Base-by-base conservation (phyloP, 2,113 vertebrate genomes). In the Pterocles gutturalis region DNA sequence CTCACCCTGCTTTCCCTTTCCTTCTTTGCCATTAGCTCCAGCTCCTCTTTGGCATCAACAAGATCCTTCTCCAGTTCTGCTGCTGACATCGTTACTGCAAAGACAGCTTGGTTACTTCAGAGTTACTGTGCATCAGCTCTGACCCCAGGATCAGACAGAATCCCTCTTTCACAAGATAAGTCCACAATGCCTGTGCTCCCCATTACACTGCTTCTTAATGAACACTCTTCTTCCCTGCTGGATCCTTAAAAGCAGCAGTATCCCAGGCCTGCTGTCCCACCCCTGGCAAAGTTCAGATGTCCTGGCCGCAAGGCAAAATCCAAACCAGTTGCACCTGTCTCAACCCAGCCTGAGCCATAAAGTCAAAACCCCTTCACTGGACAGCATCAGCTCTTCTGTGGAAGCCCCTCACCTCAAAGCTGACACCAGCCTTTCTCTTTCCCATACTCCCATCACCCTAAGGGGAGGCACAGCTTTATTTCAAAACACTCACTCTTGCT, bases 1-100 rank as follows among this genome's bases (percentile, higher is more conserved):
- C 96, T 97, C 96, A 99, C 98, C 98, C 98, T 98, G 95, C 96
- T 98, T 96, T 99, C 99, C 92, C 98, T 98, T 95, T 99, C 98
- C 85, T 98, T 99, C 97, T 97, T 98, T 22, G 97, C 95, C 92
- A 98, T 98, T 83, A 99, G 96, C 53, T 97, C 96, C 60, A 99
- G 98, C 77, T 99, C 99, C 66, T 99, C 99, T 96, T 98, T 98
- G 76, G 98, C 87, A 69, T 90, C 97, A 92, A 97, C 98, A 76
- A 98, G 97, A 57, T 99, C 98, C 89, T 97, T 98, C 88, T 98
- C 98, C 38, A 99, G 96, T 28, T 97, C 98, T 53, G 89, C 83
- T 54, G 96, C 89, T 18, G 93, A 93, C 29, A 38, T 93, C 8
- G 21, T 48, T 73, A 85, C 98, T 98, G 89, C 78, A 96, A 97